A percentile compares a stretch with the other conserved stretches of the same genome.
Evolutionary conservation across 2,113 vertebrate species (phyloP).

Genomic region (Poecilia latipinna): DNA sequence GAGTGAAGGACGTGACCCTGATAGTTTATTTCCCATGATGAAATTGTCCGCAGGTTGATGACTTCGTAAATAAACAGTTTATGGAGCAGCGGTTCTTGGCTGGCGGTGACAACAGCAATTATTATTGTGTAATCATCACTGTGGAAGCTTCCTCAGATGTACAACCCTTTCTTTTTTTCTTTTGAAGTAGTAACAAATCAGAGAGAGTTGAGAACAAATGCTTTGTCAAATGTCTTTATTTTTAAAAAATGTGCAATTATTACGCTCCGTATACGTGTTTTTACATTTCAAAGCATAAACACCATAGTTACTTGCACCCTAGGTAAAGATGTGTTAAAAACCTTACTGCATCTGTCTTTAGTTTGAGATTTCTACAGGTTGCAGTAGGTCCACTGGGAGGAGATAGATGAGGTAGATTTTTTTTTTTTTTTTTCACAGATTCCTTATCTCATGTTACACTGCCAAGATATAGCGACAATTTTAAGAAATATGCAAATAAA

Average conservation of each 20-base stretch:
- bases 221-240: neutral
- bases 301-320: neutral
- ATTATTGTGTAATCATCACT: constrained; percentile 61
- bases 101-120: constrained; percentile 56
- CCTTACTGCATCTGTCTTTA: neutral
- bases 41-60: constrained; percentile 83
- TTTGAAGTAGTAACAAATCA: neutral
- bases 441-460: too few species aligned
- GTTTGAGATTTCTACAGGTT: neutral
- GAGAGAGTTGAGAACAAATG: neutral
- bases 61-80: constrained; percentile 87
- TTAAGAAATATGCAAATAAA: too few species aligned
- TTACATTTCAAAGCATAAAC: neutral
- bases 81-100: constrained; percentile 59
- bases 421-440: too few species aligned
- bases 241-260: neutral
- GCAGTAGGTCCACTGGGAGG: too few species aligned
- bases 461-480: too few species aligned
- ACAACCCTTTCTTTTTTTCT: neutral
- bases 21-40: constrained; percentile 86
- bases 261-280: neutral
- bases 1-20: constrained; percentile 86
- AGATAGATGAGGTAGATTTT: too few species aligned
- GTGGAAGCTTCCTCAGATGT: constrained; percentile 30
- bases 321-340: too few species aligned